Percentiles rank a stretch among this genome's conserved stretches.
phyloP scores from a whole-genome alignment of 37 sponge, comb jelly and placozoan genomes.

The Cladorhizidae sp. region DNA sequence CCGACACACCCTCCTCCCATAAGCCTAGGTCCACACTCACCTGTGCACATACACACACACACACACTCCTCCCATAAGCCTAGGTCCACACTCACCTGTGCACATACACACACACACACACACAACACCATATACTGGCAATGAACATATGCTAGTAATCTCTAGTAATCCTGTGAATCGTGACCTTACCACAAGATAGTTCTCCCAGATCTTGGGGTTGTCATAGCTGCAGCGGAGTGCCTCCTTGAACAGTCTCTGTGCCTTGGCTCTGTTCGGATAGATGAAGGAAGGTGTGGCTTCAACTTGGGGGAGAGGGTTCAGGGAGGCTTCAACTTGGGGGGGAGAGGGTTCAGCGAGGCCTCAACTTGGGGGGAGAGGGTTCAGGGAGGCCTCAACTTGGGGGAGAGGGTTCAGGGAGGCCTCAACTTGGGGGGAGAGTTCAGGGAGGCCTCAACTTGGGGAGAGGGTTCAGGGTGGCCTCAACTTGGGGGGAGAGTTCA shows the following conservation, averaged over 20 bases:
- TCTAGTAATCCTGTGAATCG: neutral
- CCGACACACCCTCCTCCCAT: constrained; percentile 58
- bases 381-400: no score
- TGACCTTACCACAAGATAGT: constrained; percentile 76
- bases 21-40: constrained; percentile 75
- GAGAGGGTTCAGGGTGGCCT: no score
- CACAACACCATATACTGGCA: neutral
- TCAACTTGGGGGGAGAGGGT: neutral
- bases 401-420: no score
- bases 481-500: no score
- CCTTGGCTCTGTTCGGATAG: constrained; percentile 60
- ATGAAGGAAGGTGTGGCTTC: no score
- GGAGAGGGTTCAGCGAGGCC: no score
- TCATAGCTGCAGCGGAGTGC: constrained; percentile 81
- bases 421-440: no score
- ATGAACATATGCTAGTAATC: neutral
- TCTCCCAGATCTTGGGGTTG: constrained; percentile 95
- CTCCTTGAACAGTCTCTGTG: constrained; percentile 68
- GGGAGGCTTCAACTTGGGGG: neutral
- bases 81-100: neutral
- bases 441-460: no score
- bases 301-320: no score
- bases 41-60: constrained; percentile 21
- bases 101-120: neutral
- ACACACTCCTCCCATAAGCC: neutral